phyloP scores from a whole-genome alignment of 1,140 invertebrate species.

The Copidosoma floridanum region DNA sequence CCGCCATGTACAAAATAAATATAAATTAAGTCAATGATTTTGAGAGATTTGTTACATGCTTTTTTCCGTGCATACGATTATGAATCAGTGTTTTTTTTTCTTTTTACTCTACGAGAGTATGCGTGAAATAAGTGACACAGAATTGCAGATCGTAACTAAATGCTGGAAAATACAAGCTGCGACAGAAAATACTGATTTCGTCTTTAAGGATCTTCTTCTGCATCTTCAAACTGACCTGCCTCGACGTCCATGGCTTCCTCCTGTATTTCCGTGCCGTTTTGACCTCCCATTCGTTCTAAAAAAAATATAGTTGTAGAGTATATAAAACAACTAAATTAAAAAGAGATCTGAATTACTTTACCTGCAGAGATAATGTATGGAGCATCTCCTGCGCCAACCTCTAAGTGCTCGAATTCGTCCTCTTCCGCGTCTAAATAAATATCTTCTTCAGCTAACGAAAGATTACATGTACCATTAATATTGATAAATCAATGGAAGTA shows the following conservation, averaged over 20 bases:
- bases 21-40: slow-evolving; percentile 46
- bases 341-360: too few relatives aligned
- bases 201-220: slow-evolving; percentile 54
- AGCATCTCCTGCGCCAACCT: slow-evolving; percentile 45
- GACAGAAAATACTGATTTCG: slow-evolving; percentile 11
- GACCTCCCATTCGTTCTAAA: slow-evolving; percentile 42
- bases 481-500: neutral
- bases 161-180: slow-evolving; percentile 39
- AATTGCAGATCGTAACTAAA: slow-evolving; percentile 47
- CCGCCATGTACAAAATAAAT: slow-evolving; percentile 51
- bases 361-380: slow-evolving; percentile 47
- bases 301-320: too few relatives aligned
- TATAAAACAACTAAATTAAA: neutral
- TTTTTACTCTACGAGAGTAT: slow-evolving; percentile 18
- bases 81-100: slow-evolving; percentile 18
- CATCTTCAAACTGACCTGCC: slow-evolving; percentile 61
- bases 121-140: slow-evolving; percentile 23
- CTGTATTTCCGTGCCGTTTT: slow-evolving; percentile 44
- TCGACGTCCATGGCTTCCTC: slow-evolving; percentile 57
- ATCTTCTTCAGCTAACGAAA: slow-evolving; percentile 48
- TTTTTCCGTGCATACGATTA: slow-evolving; percentile 20
- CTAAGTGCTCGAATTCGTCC: slow-evolving; percentile 48
- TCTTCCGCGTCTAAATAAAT: slow-evolving; percentile 58
- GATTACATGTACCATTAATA: slow-evolving; percentile 2
- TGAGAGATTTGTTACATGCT: slow-evolving; percentile 25